These are phyloP conservation scores for Hesperia comma DNA, from an alignment of 2,888 invertebrate species.

Conservation along the genomic window DNA sequence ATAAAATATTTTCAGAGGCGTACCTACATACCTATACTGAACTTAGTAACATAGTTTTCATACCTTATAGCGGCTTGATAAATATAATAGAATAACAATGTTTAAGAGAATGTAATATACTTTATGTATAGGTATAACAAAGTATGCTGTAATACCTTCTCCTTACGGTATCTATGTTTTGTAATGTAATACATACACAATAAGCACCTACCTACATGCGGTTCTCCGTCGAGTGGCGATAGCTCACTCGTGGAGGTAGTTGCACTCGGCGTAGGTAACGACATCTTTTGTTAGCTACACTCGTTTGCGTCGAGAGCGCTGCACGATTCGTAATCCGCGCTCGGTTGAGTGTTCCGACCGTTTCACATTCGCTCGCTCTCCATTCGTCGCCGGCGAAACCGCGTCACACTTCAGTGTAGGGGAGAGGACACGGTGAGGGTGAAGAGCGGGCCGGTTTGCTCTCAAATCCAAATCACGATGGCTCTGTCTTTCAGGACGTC, in stretches of 20 bases:
- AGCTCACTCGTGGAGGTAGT: conserved; percentile 38
- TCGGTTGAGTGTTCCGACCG: conserved; percentile 61
- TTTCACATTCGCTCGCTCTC: conserved; percentile 66
- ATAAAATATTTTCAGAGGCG: too few relatives aligned
- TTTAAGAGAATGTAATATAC: too few relatives aligned
- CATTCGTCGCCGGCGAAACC: conserved; percentile 58
- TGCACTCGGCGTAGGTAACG: conserved; percentile 54
- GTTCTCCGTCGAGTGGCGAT: conserved; percentile 48
- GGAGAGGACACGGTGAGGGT: conserved; percentile 41
- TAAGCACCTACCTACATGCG: too few relatives aligned
- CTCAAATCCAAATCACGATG: neutral
- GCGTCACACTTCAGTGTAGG: conserved; percentile 61
- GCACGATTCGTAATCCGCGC: conserved; percentile 64
- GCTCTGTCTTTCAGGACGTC: too few relatives aligned
- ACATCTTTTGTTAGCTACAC: conserved; percentile 66
- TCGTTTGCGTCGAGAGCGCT: conserved; percentile 45
- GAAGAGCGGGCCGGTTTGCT: conserved; percentile 30
- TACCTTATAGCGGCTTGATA: too few relatives aligned
- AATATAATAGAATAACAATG: too few relatives aligned
- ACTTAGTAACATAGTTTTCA: too few relatives aligned
- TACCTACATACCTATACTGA: too few relatives aligned
- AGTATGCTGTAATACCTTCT: too few relatives aligned
- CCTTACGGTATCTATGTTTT: too few relatives aligned
- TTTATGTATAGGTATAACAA: too few relatives aligned
- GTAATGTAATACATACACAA: too few relatives aligned